A percentile compares a stretch with the other conserved stretches of the same genome.
phyloP scores from a whole-genome alignment of 2,888 invertebrate genomes.

The Drosophila nr. fundita region DNA sequence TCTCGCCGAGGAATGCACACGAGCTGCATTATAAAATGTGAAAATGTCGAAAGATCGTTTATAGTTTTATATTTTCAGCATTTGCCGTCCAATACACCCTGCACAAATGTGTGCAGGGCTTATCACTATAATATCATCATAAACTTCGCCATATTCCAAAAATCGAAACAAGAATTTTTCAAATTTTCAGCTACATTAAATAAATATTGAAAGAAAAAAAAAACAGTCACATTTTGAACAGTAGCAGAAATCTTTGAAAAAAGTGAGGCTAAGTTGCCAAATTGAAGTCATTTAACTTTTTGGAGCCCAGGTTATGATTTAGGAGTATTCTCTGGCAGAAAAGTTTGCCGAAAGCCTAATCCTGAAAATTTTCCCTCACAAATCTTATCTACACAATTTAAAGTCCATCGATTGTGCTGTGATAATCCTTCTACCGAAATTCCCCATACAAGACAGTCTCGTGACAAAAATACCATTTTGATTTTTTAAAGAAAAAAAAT shows the following conservation, averaged over 20 bases:
- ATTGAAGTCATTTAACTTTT: background rate
- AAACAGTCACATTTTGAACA: background rate
- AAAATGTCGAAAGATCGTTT: slow-evolving; percentile 20
- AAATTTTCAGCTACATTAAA: background rate
- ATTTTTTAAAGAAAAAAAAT: background rate
- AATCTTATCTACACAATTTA: background rate
- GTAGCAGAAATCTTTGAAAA: background rate
- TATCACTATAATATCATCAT: background rate
- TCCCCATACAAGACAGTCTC: background rate
- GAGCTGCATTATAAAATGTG: slow-evolving; percentile 1
- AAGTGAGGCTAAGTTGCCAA: background rate
- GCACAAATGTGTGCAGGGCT: background rate
- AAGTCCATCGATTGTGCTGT: background rate
- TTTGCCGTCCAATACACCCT: background rate
- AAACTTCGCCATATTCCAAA: background rate
- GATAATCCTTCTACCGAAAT: background rate
- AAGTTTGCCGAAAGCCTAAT: background rate
- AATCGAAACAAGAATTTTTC: background rate
- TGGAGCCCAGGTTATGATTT: background rate
- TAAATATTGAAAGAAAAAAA: background rate
- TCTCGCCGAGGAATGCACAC: slow-evolving; percentile 17
- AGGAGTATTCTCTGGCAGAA: background rate
- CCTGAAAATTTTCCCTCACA: background rate
- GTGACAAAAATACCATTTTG: background rate
- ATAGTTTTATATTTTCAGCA: slow-evolving; percentile 7